Evolutionary conservation across 2,888 invertebrate species (phyloP), one percentile per base, ranked within the genome.

Genomic region (Lydus trimaculatus): DNA sequence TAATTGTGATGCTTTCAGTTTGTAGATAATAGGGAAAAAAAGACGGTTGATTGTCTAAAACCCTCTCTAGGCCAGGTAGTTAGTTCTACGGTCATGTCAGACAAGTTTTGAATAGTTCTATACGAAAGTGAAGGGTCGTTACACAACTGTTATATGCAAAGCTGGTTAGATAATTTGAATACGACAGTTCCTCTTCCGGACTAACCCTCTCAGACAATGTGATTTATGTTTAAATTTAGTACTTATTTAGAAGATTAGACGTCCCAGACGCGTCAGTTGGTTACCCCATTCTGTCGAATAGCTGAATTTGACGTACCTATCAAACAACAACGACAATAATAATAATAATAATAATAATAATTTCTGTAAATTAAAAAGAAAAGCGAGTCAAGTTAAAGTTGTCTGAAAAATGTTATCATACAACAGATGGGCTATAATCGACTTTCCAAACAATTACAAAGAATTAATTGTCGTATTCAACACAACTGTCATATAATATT

Each of bases 111-210:
- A 36, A 60, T 63, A 52, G 61, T 72, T 66, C 48, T 66, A 61
- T 65, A 71, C 31, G 71, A 70, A 72, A 72, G 71, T 70, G 68
- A 72, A 73, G 70, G 73, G 73, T 70, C 65, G 65, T 63, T 67
- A 43, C 69, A 72, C 72, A 71, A 71, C 71, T 73, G 73, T 73
- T 70, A 67, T 52, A 61, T 61, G 61, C 61, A 61, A 61, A 61
- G 61, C 64, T 60, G 64, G 25, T 31, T 59, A 64, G 65, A 65
- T 71, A 69, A 74, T 74, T 74, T 74, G 73, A 74, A 74, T 74
- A 72, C 71, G 72, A 64, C 73, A 64, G 71, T 73, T 73, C 73
- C 73, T 68, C 61, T 73, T 73, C 72, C 72, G 73, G 73, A 61
- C 66, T 67, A 71, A 71, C 73, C 67, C 73, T 73, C 72, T 71